Evolutionary conservation across 2,113 vertebrate species (phyloP).

Genomic region (Perca schrenkii): DNA sequence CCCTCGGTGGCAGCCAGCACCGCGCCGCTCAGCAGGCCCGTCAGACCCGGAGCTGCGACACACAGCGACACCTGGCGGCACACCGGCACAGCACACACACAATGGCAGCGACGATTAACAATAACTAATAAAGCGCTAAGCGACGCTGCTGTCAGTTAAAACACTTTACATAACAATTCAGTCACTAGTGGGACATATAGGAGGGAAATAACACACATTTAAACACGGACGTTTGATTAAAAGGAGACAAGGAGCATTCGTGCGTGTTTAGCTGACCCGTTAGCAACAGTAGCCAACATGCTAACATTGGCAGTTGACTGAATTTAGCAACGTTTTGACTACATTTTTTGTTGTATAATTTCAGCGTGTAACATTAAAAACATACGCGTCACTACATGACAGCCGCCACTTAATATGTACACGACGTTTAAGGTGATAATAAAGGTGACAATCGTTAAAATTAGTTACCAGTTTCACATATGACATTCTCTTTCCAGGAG

Average conservation of each 20-base stretch:
- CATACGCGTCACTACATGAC: rapidly evolving
- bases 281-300: conserved; percentile 19
- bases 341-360: rapidly evolving
- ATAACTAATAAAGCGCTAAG: neutral
- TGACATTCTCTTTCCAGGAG: conserved; percentile 54
- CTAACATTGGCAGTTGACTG: conserved; percentile 37
- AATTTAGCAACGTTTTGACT: neutral
- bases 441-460: rapidly evolving
- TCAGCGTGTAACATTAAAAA: rapidly evolving
- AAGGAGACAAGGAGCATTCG: neutral
- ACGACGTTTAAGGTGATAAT: rapidly evolving
- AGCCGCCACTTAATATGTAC: rapidly evolving
- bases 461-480: conserved; percentile 67
- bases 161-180: neutral
- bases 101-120: no score
- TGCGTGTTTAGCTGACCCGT: neutral
- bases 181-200: no score
- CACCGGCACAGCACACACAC: conserved; percentile 1
- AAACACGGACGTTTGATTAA: neutral
- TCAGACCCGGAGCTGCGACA: conserved; percentile 80
- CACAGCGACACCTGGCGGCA: conserved; percentile 85
- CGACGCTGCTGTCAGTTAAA: neutral
- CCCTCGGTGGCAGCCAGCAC: conserved; percentile 87
- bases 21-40: conserved; percentile 82
- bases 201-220: neutral